A percentile compares a stretch with the other conserved stretches of the same genome.
Evolutionary conservation across 2,113 vertebrate species (phyloP).

Genomic region (Rhizomys pruinosus): DNA sequence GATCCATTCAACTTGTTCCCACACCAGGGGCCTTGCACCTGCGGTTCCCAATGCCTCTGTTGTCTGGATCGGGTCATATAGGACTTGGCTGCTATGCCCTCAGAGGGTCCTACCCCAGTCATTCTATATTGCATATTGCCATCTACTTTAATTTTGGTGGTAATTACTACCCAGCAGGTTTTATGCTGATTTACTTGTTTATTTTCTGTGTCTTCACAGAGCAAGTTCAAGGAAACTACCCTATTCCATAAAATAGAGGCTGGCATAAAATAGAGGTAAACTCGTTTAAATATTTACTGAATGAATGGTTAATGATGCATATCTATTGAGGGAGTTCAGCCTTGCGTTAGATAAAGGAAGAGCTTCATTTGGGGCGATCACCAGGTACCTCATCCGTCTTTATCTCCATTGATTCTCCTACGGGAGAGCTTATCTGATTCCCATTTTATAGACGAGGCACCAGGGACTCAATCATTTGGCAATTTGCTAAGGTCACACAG

Average conservation of each 20-base stretch:
- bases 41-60: neutral
- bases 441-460: conserved; percentile 42
- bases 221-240: conserved; percentile 5
- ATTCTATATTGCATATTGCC: neutral
- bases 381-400: neutral
- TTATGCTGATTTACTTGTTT: neutral
- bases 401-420: neutral
- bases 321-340: neutral
- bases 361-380: neutral
- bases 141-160: neutral
- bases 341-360: neutral
- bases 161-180: neutral
- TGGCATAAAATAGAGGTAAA: neutral
- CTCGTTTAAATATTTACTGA: neutral
- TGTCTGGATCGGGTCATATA: neutral
- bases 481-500: neutral
- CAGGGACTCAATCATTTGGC: neutral
- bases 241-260: neutral
- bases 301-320: neutral
- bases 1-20: neutral
- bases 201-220: neutral
- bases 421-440: neutral
- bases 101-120: neutral
- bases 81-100: neutral
- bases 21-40: neutral